Evolutionary conservation across 2,113 vertebrate species (phyloP), one percentile per base, ranked within the genome.

Genomic region (Arothron firmamentum): DNA sequence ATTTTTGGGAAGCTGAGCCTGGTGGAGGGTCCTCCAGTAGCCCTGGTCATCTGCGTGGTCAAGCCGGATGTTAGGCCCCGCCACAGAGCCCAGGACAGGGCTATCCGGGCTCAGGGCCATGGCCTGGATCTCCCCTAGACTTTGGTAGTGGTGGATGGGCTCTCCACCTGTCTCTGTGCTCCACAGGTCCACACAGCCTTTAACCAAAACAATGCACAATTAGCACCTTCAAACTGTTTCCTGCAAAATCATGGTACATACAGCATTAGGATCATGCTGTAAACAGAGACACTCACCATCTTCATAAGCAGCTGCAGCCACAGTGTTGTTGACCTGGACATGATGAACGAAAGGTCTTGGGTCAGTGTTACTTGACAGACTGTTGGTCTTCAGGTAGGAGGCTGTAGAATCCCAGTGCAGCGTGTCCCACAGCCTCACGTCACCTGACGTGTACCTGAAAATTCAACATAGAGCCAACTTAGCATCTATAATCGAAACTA

Each of bases 361-460:
- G 47, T 87, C 90, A 62, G 89, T 83, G 74, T 90, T 90, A 0
- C 78, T 75, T 1, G 65, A 86, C 67, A 88, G 83, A 0, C 84
- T 74, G 68, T 86, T 81, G 0, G 92, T 58, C 74, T 91, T 92
- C 81, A 99, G 89, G 85, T 89, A 88, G 25, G 93, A 93, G 25
- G 95, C 91, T 0, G 84, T 55, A 5, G 92, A 90, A 90, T 96
- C 94, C 93, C 95, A 97, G 88, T 93, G 91, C 80, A 93, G 88
- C 0, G 94, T 96, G 75, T 98, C 94, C 97, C 97, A 99, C 81
- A 99, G 84, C 70, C 94, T 81, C 74, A 97, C 94, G 1, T 95
- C 95, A 51, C 96, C 97, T 0, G 96, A 97, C 0, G 91, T 96
- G 59, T 98, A 99, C 74, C 97, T 99, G 86, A 59, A 47, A 56